phyloP scores from a whole-genome alignment of 53 echinoderm and acorn worm genomes.

The Pentamera pediparva region DNA sequence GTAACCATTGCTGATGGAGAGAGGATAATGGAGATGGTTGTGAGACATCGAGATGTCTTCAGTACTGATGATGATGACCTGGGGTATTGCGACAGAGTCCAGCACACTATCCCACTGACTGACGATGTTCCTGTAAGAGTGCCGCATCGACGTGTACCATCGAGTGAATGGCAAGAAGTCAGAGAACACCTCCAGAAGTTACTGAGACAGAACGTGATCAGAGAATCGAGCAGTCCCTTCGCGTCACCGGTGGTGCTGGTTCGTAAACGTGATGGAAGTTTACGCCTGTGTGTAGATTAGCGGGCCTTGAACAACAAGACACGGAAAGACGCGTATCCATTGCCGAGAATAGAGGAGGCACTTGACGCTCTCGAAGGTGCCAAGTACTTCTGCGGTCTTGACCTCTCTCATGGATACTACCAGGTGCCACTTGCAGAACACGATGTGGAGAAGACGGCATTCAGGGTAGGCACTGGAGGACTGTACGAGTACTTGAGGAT shows the following conservation, averaged over 20 bases:
- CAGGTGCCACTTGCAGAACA: slow-evolving; percentile 42
- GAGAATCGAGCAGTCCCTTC: slow-evolving; percentile 36
- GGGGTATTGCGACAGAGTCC: slow-evolving; percentile 30
- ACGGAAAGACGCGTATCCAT: slow-evolving; percentile 51
- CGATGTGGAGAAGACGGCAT: slow-evolving; percentile 51
- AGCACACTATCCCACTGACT: slow-evolving; percentile 21
- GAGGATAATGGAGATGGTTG: slow-evolving; percentile 32
- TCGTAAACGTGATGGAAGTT: slow-evolving; percentile 39
- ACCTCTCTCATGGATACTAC: slow-evolving; percentile 49
- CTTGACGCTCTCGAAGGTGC: slow-evolving; percentile 46
- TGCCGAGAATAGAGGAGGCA: slow-evolving; percentile 42
- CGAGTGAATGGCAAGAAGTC: slow-evolving; percentile 46
- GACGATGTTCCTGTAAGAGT: slow-evolving; percentile 39
- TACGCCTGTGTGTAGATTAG: slow-evolving; percentile 51
- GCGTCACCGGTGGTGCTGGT: slow-evolving; percentile 45
- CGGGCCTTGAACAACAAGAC: slow-evolving; percentile 46
- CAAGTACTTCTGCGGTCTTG: slow-evolving; percentile 41
- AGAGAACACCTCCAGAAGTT: slow-evolving; percentile 36
- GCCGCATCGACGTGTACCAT: slow-evolving; percentile 38
- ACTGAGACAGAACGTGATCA: background rate
- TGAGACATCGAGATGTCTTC: slow-evolving; percentile 33
- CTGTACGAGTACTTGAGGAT: slow-evolving; percentile 25
- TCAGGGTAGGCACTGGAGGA: slow-evolving; percentile 49
- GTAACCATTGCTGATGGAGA: too few relatives aligned
- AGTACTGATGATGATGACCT: slow-evolving; percentile 29